Conservation (phyloP, 2,797 vertebrate genomes). For the Ceyx erithaca region DNA sequence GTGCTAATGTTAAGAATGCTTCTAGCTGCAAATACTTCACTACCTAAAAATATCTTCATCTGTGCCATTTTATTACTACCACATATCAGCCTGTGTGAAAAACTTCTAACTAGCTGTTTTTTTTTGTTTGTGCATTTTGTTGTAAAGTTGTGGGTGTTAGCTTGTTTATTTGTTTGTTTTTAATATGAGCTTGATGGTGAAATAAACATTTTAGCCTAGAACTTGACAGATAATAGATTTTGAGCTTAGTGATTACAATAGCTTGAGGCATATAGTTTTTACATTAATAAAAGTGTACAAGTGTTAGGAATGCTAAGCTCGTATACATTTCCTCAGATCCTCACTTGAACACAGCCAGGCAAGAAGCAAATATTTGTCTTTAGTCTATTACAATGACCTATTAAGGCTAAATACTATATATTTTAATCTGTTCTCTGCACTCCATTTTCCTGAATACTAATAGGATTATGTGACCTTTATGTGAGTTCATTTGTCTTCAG, state of each 20-base stretch:
- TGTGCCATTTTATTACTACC: not conserved
- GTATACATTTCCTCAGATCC: not conserved
- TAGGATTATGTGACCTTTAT: not conserved
- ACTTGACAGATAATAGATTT: not conserved
- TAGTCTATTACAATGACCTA: not conserved
- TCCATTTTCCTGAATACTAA: not conserved
- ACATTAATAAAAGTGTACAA: not conserved
- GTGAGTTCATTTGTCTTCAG: not conserved
- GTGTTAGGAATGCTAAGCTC: not conserved
- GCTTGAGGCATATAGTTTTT: not conserved
- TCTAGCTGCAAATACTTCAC: not conserved
- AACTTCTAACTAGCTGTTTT: not conserved
- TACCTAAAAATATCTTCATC: not conserved
- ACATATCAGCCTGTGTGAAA: not conserved
- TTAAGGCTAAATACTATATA: not conserved
- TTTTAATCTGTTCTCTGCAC: not conserved
- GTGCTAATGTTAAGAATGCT: not conserved
- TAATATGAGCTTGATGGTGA: not conserved
- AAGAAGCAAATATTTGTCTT: not conserved
- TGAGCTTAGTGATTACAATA: not conserved
- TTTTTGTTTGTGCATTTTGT: not conserved
- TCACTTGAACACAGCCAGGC: not conserved
- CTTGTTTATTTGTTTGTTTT: not conserved
- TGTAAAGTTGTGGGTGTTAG: not conserved
- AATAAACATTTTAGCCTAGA: not conserved